These are phyloP conservation scores for Leptothorax acervorum DNA, from an alignment of 2,888 invertebrate species.

Conservation along the genomic window DNA sequence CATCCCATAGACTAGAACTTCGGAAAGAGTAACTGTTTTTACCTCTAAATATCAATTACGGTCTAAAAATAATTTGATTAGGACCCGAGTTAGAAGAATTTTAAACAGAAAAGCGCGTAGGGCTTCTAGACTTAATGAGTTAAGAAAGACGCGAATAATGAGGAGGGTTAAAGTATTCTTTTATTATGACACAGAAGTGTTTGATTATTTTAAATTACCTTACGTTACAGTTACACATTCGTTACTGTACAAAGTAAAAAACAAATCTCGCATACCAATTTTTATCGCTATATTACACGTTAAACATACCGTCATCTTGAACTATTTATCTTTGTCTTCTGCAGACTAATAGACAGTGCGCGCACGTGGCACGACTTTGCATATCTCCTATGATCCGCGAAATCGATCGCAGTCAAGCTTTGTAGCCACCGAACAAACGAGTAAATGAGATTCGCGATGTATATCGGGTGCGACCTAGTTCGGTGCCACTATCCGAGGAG, in stretches of 20 bases:
- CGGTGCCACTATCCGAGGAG: slow-evolving; percentile 58
- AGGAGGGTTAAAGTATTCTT: neutral
- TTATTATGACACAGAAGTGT: neutral
- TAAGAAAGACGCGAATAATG: too few relatives aligned
- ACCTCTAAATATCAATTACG: too few relatives aligned
- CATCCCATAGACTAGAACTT: too few relatives aligned
- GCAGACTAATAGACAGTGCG: slow-evolving; percentile 38
- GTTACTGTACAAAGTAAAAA: neutral
- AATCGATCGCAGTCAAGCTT: slow-evolving; percentile 62
- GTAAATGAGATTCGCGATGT: slow-evolving; percentile 72
- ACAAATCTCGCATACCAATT: neutral
- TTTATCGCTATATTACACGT: neutral
- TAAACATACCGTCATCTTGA: slow-evolving; percentile 1
- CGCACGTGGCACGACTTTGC: slow-evolving; percentile 40
- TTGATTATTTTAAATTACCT: neutral
- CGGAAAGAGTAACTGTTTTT: too few relatives aligned
- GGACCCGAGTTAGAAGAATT: too few relatives aligned
- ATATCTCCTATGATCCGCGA: slow-evolving; percentile 43
- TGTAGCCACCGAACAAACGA: slow-evolving; percentile 65
- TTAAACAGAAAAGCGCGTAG: too few relatives aligned
- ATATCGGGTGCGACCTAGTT: slow-evolving; percentile 72
- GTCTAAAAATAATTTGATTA: too few relatives aligned
- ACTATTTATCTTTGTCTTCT: slow-evolving; percentile 42
- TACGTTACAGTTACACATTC: neutral
- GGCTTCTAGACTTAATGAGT: too few relatives aligned